Evolutionary conservation across 2,888 invertebrate species (phyloP), one percentile per base, ranked within the genome.

Genomic region (Cheilosia impressa): DNA sequence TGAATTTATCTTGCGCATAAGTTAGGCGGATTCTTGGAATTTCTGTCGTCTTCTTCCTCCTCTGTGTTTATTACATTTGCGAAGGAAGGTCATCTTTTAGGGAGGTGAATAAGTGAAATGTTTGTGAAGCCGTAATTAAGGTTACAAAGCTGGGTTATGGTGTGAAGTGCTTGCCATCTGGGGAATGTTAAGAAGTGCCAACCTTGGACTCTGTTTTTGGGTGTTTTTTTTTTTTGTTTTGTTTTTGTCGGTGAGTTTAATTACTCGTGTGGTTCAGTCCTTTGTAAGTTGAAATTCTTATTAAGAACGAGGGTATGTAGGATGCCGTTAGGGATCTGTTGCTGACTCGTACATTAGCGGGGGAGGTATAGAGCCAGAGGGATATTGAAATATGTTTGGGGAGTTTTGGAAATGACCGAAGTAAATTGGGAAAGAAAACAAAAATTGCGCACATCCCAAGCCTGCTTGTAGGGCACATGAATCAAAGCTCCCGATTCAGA

Each of bases 1-100:
- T 60, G 69, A 66, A 81, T 85, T 81, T 77, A 80, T 85, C 50
- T 76, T 52, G 53, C 34, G 45, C 50, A 76, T 43, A 66, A 76
- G 76, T 76, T 76, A 52, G 62, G 72, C 72, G 38, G 45, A 75
- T 76, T 71, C 58, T 19, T 71, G 60, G 69, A 69, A 79, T 79
- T 58, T 45, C 15, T 31, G 60, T 34, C 71, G 58, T 57, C 3
- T 57, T 57, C 3, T 57, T 15, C 13, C 4, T 55, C 19, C 17
- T 27, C 62, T 34, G 19, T 24, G 41, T 34, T 22, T 45, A 27
- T 27, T 53, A 22, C 6, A 41, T 53, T 10, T 19, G 38, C 1
- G 13, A n/a, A 27, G 31, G 31, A 50, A 34, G 50, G 50, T 50
- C 15, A 55, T 55, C 31, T 19, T 55, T 53, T 68, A 43, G 41